These are phyloP conservation scores for Hymenochirus boettgeri DNA, from an alignment of 2,113 vertebrate species.

Conservation along the genomic window DNA sequence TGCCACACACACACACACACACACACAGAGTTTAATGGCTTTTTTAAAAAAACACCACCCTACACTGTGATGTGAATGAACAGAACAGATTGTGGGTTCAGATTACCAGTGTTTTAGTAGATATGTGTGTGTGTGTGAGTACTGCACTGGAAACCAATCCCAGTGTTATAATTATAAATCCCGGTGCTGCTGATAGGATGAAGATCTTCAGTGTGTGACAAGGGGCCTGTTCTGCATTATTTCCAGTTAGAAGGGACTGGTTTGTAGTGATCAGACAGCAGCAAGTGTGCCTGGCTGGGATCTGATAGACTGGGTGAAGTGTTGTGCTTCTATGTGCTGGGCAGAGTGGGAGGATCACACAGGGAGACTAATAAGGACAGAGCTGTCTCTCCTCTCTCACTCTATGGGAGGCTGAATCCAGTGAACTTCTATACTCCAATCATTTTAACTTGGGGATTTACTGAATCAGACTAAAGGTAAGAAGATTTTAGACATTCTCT, in stretches of 20 bases:
- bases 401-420: conserved; percentile 55
- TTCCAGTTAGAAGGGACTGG: background rate
- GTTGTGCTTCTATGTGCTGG: conserved; percentile 37
- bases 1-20: conserved; percentile 44
- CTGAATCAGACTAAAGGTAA: conserved; percentile 58
- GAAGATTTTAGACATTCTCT: conserved; percentile 18
- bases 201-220: background rate
- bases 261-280: background rate
- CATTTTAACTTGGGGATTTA: conserved; percentile 47
- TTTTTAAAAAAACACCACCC: conserved; percentile 6
- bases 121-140: too few relatives aligned
- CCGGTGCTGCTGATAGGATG: background rate
- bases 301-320: background rate
- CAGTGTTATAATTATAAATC: background rate
- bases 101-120: background rate
- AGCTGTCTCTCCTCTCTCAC: conserved; percentile 70
- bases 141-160: background rate
- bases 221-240: background rate
- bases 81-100: background rate
- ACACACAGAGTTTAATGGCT: conserved; percentile 26
- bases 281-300: background rate
- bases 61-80: conserved; percentile 34
- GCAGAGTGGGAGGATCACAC: conserved; percentile 93
- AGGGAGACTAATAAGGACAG: conserved; percentile 94
- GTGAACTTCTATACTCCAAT: conserved; percentile 49